A percentile compares a stretch with the other conserved stretches of the same genome.
Conservation (phyloP, 2,888 invertebrate species). For the Dexiosoma caninum region DNA sequence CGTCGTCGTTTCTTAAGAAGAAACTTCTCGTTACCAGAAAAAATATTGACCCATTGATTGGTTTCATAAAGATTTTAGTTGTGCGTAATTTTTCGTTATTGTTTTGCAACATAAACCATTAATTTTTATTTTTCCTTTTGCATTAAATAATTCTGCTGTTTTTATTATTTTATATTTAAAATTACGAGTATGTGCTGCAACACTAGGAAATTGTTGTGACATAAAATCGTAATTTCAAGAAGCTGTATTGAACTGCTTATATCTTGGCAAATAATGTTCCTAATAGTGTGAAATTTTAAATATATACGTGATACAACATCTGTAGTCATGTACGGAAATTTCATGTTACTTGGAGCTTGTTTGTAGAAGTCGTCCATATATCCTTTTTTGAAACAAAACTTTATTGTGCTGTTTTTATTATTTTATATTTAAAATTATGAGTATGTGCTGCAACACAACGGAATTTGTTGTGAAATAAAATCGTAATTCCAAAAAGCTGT, state of each 20-base stretch:
- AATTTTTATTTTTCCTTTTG: slow-evolving; percentile 54
- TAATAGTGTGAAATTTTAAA: too few species aligned
- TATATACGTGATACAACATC: too few species aligned
- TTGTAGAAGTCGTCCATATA: not conserved
- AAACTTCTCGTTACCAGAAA: slow-evolving; percentile 15
- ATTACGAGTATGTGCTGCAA: not conserved
- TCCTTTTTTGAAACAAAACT: not conserved
- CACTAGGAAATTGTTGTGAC: too few species aligned
- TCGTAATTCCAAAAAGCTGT: too few species aligned
- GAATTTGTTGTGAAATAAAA: too few species aligned
- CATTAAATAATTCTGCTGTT: not conserved
- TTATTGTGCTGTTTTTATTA: too few species aligned
- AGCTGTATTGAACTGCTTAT: too few species aligned
- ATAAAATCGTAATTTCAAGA: too few species aligned
- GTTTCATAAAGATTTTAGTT: not conserved
- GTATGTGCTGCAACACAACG: too few species aligned
- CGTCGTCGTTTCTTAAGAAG: not conserved
- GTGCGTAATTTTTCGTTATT: not conserved
- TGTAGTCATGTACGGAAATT: too few species aligned
- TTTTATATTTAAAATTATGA: not conserved
- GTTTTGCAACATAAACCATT: slow-evolving; percentile 30
- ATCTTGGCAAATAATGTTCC: too few species aligned
- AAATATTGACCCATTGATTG: slow-evolving; percentile 41
- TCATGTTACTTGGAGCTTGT: too few species aligned
- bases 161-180: not conserved